Conservation (phyloP, 2,888 invertebrate species). For the Bellardia pandia region DNA sequence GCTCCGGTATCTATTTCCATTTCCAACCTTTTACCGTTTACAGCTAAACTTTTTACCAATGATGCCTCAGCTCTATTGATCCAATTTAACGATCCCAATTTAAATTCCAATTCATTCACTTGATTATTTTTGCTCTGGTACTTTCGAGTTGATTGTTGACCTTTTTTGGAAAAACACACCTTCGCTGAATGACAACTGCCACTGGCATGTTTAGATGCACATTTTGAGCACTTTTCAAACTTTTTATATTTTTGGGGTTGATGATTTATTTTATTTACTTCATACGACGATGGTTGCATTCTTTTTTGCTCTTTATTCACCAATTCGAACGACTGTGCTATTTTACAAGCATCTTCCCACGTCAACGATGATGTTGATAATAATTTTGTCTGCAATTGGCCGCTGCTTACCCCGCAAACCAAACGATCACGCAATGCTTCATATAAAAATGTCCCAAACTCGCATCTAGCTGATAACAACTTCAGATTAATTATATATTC, state of each 20-base stretch:
- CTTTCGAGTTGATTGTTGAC: neutral
- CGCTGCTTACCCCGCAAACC: conserved; percentile 19
- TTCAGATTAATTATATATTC: too few species aligned
- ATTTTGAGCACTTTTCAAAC: too few species aligned
- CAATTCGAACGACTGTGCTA: too few species aligned
- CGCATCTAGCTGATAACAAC: neutral
- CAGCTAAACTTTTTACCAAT: neutral
- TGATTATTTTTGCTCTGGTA: neutral
- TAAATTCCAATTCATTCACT: conserved; percentile 12
- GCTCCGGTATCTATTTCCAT: conserved; percentile 49
- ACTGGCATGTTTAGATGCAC: too few species aligned
- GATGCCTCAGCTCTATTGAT: neutral
- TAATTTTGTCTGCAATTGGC: conserved; percentile 16
- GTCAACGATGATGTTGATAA: neutral
- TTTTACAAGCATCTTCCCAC: too few species aligned
- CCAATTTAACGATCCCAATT: conserved; percentile 19
- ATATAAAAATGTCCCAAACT: neutral
- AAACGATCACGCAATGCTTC: neutral
- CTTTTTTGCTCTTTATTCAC: too few species aligned
- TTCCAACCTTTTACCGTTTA: conserved; percentile 13
- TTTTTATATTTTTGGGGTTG: too few species aligned
- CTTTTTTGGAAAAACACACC: conserved; percentile 21
- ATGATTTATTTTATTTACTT: too few species aligned
- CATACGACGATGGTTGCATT: too few species aligned
- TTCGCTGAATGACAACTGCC: neutral